Evolutionary conservation across 2,797 vertebrate species (phyloP).

Genomic region (Myotis myotis): DNA sequence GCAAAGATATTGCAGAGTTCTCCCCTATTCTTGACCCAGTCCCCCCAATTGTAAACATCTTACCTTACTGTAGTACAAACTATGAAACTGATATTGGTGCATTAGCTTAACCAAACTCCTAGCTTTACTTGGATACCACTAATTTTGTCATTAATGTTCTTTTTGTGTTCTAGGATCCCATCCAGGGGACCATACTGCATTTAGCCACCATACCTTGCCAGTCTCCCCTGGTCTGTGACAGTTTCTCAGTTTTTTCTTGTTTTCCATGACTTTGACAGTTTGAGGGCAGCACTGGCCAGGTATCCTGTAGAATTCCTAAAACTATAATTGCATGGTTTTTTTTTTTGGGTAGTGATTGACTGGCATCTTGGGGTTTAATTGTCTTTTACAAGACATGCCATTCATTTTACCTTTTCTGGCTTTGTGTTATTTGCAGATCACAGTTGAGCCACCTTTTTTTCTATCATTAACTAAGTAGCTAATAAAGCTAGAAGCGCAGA

Average conservation of each 20-base stretch:
- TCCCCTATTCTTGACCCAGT: rapidly evolving
- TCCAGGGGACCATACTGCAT: rapidly evolving
- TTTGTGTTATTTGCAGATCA: not conserved
- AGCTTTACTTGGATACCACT: not conserved
- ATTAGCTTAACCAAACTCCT: no score
- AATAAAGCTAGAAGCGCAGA: not conserved
- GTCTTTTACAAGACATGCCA: not conserved
- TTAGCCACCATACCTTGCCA: not conserved
- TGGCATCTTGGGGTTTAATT: not conserved
- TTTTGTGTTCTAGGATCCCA: not conserved
- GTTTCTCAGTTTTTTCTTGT: not conserved
- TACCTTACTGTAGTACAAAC: not conserved
- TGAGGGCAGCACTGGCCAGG: not conserved
- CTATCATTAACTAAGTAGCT: not conserved
- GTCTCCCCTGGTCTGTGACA: not conserved
- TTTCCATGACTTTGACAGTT: not conserved
- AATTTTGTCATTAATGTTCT: not conserved
- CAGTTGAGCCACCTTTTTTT: not conserved
- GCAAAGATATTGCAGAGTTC: no score
- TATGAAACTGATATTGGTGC: no score
- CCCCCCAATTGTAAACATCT: not conserved
- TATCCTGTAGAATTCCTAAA: not conserved
- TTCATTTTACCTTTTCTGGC: not conserved
- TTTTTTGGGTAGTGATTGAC: not conserved
- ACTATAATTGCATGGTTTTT: not conserved